Conservation (phyloP, 2,113 vertebrate genomes). For the Colaptes auratus region DNA sequence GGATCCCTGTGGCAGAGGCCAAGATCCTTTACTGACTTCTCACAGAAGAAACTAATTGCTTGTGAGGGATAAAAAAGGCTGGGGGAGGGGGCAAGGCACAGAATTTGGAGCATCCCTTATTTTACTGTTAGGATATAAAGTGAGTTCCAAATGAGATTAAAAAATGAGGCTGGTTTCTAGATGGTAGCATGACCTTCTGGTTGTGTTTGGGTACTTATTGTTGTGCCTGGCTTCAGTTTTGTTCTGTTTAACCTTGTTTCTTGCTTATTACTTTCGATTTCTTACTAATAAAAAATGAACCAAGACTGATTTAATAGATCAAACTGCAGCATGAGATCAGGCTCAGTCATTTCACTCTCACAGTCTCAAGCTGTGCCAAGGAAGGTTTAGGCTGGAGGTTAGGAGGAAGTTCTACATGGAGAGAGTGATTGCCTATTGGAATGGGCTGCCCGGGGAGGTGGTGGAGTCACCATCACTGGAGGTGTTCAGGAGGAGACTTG, state of each 20-base stretch:
- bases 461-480: too few species aligned
- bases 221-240: neutral
- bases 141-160: neutral
- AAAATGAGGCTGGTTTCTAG: neutral
- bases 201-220: neutral
- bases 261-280: neutral
- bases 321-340: neutral
- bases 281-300: neutral
- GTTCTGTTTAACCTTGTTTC: neutral
- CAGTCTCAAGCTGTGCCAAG: too few species aligned
- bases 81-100: too few species aligned
- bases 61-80: neutral
- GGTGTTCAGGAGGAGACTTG: too few species aligned
- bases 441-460: too few species aligned
- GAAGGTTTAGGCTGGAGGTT: too few species aligned
- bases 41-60: neutral
- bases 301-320: neutral
- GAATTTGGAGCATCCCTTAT: neutral
- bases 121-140: neutral
- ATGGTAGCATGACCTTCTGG: too few species aligned
- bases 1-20: neutral
- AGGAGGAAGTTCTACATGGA: too few species aligned
- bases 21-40: neutral
- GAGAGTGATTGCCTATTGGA: too few species aligned
- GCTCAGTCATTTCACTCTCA: neutral